Evolutionary conservation across 2,888 invertebrate genomes (phyloP).

Genomic region (Dicyrtoma fusca): DNA sequence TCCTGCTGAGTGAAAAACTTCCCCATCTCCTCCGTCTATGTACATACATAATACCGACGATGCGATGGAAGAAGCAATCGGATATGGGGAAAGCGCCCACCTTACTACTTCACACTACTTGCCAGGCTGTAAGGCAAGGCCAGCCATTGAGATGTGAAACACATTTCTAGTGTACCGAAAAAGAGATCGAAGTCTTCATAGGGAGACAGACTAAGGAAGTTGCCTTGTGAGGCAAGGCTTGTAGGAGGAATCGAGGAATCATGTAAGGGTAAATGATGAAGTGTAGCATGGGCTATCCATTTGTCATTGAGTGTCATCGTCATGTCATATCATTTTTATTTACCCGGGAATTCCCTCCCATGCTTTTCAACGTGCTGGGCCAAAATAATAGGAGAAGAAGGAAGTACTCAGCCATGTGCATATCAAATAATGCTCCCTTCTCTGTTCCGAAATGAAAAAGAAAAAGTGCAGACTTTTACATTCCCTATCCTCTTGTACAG

Average conservation of each 20-base stretch:
- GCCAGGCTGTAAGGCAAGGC: too few species aligned
- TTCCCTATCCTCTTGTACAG: background rate
- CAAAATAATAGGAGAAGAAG: slow-evolving; percentile 9
- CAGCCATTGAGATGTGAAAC: background rate
- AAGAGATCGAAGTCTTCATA: too few species aligned
- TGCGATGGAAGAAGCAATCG: background rate
- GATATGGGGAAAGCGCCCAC: background rate
- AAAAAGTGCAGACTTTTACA: background rate
- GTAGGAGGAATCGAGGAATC: slow-evolving; percentile 4
- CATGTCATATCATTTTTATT: slow-evolving; percentile 48
- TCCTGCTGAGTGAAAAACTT: too few species aligned
- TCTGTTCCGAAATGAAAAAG: background rate
- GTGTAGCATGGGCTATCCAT: slow-evolving; percentile 42
- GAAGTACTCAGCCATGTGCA: slow-evolving; percentile 23
- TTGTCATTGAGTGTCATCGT: slow-evolving; percentile 44
- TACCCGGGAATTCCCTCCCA: slow-evolving; percentile 5
- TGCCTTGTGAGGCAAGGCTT: background rate
- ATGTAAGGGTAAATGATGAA: slow-evolving; percentile 36
- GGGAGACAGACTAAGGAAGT: background rate
- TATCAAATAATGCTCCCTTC: slow-evolving; percentile 9
- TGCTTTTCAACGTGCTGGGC: background rate
- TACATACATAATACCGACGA: too few species aligned
- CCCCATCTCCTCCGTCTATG: too few species aligned
- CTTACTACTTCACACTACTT: too few species aligned
- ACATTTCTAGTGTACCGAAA: background rate